phyloP scores from a whole-genome alignment of 2,797 vertebrate genomes.

The Melanotaenia nigrans region DNA sequence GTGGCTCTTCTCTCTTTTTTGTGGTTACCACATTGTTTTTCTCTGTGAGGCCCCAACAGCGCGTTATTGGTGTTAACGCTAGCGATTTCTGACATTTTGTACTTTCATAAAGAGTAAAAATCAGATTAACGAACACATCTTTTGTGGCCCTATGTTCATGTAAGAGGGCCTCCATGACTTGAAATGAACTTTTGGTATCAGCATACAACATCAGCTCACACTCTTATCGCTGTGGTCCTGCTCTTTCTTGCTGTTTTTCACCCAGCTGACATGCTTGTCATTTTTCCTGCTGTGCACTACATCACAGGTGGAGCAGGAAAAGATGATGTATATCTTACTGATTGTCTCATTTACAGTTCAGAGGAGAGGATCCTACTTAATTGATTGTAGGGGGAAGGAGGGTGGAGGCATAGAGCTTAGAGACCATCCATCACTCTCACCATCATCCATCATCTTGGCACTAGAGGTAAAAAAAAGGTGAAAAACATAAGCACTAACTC shows the following conservation, averaged over 20 bases:
- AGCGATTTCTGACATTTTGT: background rate
- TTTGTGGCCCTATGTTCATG: background rate
- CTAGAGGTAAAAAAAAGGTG: conserved; percentile 30
- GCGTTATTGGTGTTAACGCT: background rate
- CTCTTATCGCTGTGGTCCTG: conserved; percentile 2
- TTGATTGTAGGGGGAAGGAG: conserved; percentile 46
- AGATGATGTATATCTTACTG: conserved; percentile 44
- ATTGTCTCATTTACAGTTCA: conserved; percentile 56
- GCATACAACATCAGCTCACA: background rate
- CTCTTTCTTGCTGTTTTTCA: conserved; percentile 16
- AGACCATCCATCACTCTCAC: conserved; percentile 46
- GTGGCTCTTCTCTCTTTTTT: background rate
- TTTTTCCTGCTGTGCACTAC: conserved; percentile 5
- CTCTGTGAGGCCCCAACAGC: background rate
- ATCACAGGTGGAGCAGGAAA: conserved; percentile 1
- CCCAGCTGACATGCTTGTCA: conserved; percentile 6
- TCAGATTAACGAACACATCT: background rate
- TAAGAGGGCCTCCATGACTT: background rate
- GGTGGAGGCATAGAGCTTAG: conserved; percentile 9
- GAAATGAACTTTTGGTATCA: background rate
- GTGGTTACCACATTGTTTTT: background rate
- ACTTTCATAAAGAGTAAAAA: background rate
- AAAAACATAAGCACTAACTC: conserved; percentile 23
- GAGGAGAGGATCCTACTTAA: conserved; percentile 39
- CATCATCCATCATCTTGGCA: conserved; percentile 20